phyloP scores from a whole-genome alignment of 2,113 vertebrate species.

The Strix aluco region DNA sequence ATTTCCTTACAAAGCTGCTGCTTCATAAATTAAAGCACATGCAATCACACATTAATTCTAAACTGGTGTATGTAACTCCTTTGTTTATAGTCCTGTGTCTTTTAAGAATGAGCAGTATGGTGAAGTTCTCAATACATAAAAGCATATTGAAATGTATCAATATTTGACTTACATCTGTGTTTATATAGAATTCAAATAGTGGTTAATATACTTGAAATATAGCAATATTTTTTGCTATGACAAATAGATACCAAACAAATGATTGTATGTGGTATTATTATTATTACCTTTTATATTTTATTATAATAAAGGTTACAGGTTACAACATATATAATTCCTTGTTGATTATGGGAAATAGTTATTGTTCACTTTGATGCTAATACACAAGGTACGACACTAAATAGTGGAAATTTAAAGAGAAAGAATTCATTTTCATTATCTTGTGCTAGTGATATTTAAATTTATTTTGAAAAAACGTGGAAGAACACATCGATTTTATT shows the following conservation, averaged over 20 bases:
- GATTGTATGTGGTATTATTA: background rate
- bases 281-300: background rate
- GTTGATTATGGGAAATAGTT: background rate
- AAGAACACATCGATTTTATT: background rate
- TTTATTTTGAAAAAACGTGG: background rate
- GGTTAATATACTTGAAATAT: background rate
- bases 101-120: background rate
- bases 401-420: background rate
- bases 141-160: background rate
- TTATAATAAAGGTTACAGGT: background rate
- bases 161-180: background rate
- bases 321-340: background rate
- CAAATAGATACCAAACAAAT: background rate
- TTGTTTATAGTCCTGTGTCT: background rate
- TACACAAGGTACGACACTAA: background rate
- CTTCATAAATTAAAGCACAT: background rate
- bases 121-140: background rate
- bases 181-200: background rate
- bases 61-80: background rate
- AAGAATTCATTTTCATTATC: background rate
- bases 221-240: background rate
- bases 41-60: background rate
- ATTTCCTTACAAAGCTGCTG: slow-evolving; percentile 9
- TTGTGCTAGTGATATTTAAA: background rate
- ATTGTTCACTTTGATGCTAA: background rate